Base-by-base conservation (phyloP, 1,140 invertebrate species). In the Drosophila busckii region DNA sequence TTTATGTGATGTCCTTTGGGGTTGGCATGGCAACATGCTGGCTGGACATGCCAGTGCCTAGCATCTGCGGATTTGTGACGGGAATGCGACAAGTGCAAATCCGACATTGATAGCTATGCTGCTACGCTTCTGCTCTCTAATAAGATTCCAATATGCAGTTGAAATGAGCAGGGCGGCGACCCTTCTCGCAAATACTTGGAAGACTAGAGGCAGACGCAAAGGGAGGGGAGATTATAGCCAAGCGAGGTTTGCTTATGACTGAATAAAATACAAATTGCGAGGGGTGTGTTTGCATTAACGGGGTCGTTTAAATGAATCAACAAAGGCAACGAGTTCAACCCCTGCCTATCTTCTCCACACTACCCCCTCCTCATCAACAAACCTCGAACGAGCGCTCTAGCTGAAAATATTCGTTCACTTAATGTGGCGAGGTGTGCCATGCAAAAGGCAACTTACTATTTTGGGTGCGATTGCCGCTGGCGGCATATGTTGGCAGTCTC, bases 221-320 rank as follows among this genome's bases (percentile, higher is more conserved):
- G 9, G 12, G 4, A 19, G 34, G 17, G 23, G 22, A 12, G 37
- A 3, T 46, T 31, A 23, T 25, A 65, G 50, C 58, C 54, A 2
- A 3, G 20, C 60, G 35, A 40, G 26, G 28, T 19, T 44, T 34
- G 17, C 58, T 76, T 63, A 83, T 83, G 68, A 83, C 76, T 83
- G 76, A 82, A 83, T 83, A 83, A 78, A 70, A 83, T 70, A 66
- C 70, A 78, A 83, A 83, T 76, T 83, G 64, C 70, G 60, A 55
- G 56, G 45, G 50, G 66, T 37, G 61, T 61, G 64, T 29, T 32
- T 19, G 32, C 29, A 52, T 48, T 48, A 46, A 48, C 31, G 54
- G 31, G 40, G 32, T 34, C 49, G 44, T 68, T 71, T 55, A 38
- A 63, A 54, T 54, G 49, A 68, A 54, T 64, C 54, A 56, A 58